Evolutionary conservation across 2,113 vertebrate genomes (phyloP).

Genomic region (Pomatorhinus ruficollis): DNA sequence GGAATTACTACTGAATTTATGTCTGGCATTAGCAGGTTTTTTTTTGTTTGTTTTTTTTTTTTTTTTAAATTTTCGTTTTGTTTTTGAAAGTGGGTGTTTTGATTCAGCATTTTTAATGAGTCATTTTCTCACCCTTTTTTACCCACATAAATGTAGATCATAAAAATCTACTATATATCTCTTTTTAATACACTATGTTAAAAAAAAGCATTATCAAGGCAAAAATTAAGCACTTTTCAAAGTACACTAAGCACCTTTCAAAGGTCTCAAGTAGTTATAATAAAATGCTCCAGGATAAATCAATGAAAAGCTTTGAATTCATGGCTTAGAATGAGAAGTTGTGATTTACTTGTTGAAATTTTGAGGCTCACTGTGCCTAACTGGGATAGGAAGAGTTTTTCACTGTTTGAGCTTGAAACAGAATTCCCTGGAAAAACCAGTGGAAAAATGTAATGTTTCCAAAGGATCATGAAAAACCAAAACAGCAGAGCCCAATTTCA

Average conservation of each 20-base stretch:
- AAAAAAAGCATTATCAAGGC: not conserved
- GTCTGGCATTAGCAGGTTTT: not conserved
- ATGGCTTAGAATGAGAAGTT: not conserved
- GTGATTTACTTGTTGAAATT: not conserved
- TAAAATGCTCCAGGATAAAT: not conserved
- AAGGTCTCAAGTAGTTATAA: not conserved
- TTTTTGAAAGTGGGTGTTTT: not conserved
- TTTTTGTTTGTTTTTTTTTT: too few relatives aligned
- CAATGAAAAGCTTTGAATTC: not conserved
- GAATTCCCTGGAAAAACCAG: slow-evolving; percentile 13
- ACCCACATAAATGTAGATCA: not conserved
- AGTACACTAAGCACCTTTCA: not conserved
- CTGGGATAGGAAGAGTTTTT: not conserved
- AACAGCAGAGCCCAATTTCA: not conserved
- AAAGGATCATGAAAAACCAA: not conserved
- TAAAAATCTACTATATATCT: not conserved
- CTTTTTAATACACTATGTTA: not conserved
- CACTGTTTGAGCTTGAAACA: not conserved
- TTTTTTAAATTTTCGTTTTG: not conserved
- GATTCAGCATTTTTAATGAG: not conserved
- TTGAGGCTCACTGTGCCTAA: not conserved
- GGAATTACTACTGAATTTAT: not conserved
- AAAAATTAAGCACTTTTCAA: not conserved
- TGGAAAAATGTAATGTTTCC: slow-evolving; percentile 1
- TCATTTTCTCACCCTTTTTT: not conserved